phyloP scores from a whole-genome alignment of 2,888 invertebrate genomes.

The Corythucha ciliata region DNA sequence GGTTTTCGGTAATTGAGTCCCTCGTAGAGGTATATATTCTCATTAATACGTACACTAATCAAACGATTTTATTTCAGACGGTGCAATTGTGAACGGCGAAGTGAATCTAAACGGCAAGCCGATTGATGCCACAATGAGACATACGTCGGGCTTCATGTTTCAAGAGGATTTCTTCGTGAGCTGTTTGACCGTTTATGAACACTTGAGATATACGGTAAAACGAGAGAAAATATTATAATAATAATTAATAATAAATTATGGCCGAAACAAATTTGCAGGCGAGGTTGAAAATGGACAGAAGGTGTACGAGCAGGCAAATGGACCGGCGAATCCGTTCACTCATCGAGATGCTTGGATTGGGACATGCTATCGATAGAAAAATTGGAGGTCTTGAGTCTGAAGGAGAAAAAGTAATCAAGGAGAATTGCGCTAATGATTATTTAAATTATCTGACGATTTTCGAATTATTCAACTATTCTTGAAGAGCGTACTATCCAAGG shows the following conservation, averaged over 20 bases:
- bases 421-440: background rate
- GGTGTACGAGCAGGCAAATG: conserved; percentile 52
- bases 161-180: conserved; percentile 85
- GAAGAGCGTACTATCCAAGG: conserved; percentile 65
- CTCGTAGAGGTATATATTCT: no score
- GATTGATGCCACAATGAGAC: conserved; percentile 65
- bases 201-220: conserved; percentile 76
- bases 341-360: conserved; percentile 60
- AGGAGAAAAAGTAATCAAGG: conserved; percentile 13
- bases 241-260: background rate
- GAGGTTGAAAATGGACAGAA: conserved; percentile 64
- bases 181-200: conserved; percentile 75
- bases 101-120: conserved; percentile 64
- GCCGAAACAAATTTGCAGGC: conserved; percentile 48
- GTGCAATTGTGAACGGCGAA: conserved; percentile 64
- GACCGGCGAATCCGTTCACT: conserved; percentile 59
- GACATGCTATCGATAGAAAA: conserved; percentile 58
- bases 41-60: no score
- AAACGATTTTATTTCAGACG: conserved; percentile 42
- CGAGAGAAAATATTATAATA: background rate
- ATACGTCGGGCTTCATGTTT: conserved; percentile 79
- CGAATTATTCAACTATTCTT: background rate
- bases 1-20: conserved; percentile 54
- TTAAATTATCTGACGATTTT: background rate
- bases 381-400: conserved; percentile 52